phyloP scores from a whole-genome alignment of 2,113 vertebrate species.

The Osmerus mordax region DNA sequence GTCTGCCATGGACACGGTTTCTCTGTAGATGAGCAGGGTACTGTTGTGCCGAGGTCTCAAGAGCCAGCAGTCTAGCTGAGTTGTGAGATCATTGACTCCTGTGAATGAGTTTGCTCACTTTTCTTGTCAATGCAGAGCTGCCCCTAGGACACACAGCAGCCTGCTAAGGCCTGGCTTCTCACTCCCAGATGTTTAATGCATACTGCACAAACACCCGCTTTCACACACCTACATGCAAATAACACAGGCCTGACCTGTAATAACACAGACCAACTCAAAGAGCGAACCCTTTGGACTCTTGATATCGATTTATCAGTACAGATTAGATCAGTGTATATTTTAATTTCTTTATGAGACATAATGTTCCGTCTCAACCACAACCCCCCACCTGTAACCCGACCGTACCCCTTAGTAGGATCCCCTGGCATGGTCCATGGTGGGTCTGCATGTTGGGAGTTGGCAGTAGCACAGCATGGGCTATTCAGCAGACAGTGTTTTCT shows the following conservation, averaged over 20 bases:
- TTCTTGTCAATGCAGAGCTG: slow-evolving; percentile 7
- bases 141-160: neutral
- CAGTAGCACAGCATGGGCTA: neutral
- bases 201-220: neutral
- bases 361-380: too few relatives aligned
- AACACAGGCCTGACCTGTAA: neutral
- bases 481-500: slow-evolving; percentile 2
- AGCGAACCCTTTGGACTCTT: neutral
- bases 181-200: neutral
- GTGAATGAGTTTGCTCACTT: slow-evolving; percentile 15
- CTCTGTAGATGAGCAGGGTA: neutral
- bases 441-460: neutral
- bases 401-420: neutral
- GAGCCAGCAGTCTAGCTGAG: neutral
- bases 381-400: too few relatives aligned
- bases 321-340: too few relatives aligned
- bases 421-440: neutral
- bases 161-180: neutral
- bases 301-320: neutral
- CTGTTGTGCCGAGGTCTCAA: neutral
- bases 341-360: too few relatives aligned
- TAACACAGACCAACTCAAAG: neutral
- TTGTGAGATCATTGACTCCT: slow-evolving; percentile 11
- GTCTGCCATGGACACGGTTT: too few relatives aligned
- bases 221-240: neutral